Percentiles rank a stretch among this genome's conserved stretches.
These are phyloP conservation scores for Diarsia dahlii DNA, from an alignment of 2,888 invertebrate species.

Conservation along the genomic window DNA sequence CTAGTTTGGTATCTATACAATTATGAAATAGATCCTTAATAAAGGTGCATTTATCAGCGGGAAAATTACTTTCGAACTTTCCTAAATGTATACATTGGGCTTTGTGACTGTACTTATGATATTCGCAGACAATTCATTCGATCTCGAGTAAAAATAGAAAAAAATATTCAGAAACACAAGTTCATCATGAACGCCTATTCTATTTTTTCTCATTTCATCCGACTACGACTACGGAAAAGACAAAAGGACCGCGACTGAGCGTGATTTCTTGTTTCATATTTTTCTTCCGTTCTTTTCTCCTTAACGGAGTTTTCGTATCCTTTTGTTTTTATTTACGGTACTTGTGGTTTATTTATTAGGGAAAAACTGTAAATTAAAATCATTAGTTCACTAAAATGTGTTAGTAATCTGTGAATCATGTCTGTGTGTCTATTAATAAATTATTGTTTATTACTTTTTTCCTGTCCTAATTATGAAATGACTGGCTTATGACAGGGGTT, in stretches of 20 bases:
- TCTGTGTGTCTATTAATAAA: not conserved
- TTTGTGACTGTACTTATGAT: not conserved
- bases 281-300: conserved; percentile 1
- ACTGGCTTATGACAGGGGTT: not conserved
- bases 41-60: too few species aligned
- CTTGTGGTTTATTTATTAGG: not conserved
- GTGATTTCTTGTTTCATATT: conserved; percentile 1
- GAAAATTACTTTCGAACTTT: too few species aligned
- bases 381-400: not conserved
- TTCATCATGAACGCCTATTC: not conserved
- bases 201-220: not conserved
- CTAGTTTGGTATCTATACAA: too few species aligned
- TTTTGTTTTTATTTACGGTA: not conserved
- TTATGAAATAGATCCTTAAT: too few species aligned
- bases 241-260: not conserved
- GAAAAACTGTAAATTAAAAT: not conserved
- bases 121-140: not conserved
- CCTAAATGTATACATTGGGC: too few species aligned
- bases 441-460: not conserved
- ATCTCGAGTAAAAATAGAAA: not conserved
- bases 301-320: not conserved
- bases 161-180: not conserved
- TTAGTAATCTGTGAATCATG: not conserved
- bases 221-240: conserved; percentile 1
- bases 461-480: conserved; percentile 15